Percentiles rank a stretch among this genome's conserved stretches.
Conservation (phyloP, 1,140 invertebrate species). For the Gonatopus flavifemur region DNA sequence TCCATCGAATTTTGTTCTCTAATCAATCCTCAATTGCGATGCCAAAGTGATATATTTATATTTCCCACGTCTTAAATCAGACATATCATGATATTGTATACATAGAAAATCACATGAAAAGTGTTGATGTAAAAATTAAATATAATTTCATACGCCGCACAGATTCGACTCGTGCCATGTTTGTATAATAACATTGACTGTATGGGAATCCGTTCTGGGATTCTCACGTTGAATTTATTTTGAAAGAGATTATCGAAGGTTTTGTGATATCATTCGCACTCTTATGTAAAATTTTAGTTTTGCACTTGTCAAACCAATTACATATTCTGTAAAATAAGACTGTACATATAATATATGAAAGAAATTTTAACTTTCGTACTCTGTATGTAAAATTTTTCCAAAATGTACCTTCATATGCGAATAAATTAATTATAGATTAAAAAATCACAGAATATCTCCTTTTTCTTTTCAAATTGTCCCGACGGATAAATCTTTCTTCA, state of each 20-base stretch:
- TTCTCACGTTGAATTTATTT: background rate
- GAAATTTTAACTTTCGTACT: constrained; percentile 30
- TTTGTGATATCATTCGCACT: constrained; percentile 34
- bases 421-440: background rate
- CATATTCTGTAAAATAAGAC: constrained; percentile 37
- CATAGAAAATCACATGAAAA: too few species aligned
- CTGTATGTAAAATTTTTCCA: constrained; percentile 18
- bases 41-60: constrained; percentile 5
- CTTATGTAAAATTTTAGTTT: constrained; percentile 14
- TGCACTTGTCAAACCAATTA: constrained; percentile 18
- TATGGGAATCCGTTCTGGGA: background rate
- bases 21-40: background rate
- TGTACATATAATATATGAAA: constrained; percentile 39
- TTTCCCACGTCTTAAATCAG: too few species aligned
- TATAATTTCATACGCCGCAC: too few species aligned
- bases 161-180: background rate
- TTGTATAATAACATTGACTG: background rate
- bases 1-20: background rate
- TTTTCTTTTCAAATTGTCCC: background rate
- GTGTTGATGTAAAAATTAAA: too few species aligned
- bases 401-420: background rate
- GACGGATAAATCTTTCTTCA: constrained; percentile 24
- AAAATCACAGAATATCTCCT: background rate
- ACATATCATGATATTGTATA: constrained; percentile 27
- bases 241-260: background rate